Evolutionary conservation across 2,113 vertebrate species (phyloP).

Genomic region (Genyomyrus donnyi): DNA sequence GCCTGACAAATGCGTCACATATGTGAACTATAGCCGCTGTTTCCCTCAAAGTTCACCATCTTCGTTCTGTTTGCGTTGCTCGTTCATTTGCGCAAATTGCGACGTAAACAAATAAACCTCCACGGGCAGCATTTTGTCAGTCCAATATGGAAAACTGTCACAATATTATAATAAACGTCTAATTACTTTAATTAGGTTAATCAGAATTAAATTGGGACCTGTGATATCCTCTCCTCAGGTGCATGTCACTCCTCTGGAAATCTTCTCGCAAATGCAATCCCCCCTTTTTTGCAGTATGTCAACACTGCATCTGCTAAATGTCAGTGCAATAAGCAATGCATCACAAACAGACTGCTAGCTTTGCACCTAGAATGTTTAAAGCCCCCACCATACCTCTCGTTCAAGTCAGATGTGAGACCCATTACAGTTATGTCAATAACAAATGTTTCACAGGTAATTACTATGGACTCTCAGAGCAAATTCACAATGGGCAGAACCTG

Average conservation of each 20-base stretch:
- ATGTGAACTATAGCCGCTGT: not conserved
- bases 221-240: slow-evolving; percentile 3
- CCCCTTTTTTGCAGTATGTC: not conserved
- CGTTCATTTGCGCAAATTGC: not conserved
- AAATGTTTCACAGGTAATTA: slow-evolving; percentile 5
- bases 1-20: not conserved
- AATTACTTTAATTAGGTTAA: slow-evolving; percentile 15
- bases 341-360: not conserved
- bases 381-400: not conserved
- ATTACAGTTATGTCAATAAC: not conserved
- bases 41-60: not conserved
- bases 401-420: not conserved
- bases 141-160: slow-evolving; percentile 8
- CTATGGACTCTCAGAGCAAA: not conserved
- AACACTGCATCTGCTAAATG: not conserved
- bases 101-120: slow-evolving; percentile 9
- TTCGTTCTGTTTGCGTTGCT: not conserved
- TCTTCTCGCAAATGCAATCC: slow-evolving; percentile 1
- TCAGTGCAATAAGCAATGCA: not conserved
- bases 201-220: not conserved
- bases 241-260: not conserved
- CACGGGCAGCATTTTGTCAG: not conserved
- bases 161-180: not conserved
- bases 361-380: not conserved
- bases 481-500: not conserved